Evolutionary conservation across 2,113 vertebrate genomes (phyloP).

Genomic region (Barbus barbus): DNA sequence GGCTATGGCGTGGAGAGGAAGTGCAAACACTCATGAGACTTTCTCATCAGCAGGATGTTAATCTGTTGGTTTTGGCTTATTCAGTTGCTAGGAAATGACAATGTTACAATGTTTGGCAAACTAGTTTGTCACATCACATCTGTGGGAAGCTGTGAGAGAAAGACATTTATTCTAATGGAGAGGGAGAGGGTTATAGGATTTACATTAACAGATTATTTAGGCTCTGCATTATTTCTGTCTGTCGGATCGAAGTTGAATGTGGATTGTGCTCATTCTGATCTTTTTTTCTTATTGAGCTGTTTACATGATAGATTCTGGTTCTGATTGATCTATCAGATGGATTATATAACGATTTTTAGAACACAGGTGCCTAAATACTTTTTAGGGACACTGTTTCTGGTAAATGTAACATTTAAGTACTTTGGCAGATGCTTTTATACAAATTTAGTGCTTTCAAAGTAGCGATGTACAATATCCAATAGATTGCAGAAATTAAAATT

Average conservation of each 20-base stretch:
- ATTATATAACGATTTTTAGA: background rate
- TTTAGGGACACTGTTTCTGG: background rate
- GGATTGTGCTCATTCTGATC: background rate
- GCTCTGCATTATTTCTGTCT: background rate
- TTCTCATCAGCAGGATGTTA: conserved; percentile 40
- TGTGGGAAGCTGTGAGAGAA: background rate
- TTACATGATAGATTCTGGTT: background rate
- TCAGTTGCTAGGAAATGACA: conserved; percentile 31
- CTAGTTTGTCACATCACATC: conserved; percentile 15
- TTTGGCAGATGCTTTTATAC: background rate
- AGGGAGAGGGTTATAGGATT: conserved; percentile 1
- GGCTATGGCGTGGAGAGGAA: background rate
- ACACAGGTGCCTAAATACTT: background rate
- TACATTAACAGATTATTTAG: background rate
- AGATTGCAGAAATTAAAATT: too few relatives aligned
- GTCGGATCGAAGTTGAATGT: background rate
- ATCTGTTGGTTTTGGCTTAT: conserved; percentile 40
- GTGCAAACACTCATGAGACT: conserved; percentile 21
- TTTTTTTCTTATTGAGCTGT: background rate
- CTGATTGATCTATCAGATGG: background rate
- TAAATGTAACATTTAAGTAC: background rate
- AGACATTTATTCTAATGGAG: conserved; percentile 12
- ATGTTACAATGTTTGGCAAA: background rate
- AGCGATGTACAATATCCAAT: background rate
- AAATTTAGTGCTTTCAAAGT: background rate